Evolutionary conservation across 1,140 invertebrate genomes (phyloP), one percentile per base, ranked within the genome.

Genomic region (Megathymus violae): DNA sequence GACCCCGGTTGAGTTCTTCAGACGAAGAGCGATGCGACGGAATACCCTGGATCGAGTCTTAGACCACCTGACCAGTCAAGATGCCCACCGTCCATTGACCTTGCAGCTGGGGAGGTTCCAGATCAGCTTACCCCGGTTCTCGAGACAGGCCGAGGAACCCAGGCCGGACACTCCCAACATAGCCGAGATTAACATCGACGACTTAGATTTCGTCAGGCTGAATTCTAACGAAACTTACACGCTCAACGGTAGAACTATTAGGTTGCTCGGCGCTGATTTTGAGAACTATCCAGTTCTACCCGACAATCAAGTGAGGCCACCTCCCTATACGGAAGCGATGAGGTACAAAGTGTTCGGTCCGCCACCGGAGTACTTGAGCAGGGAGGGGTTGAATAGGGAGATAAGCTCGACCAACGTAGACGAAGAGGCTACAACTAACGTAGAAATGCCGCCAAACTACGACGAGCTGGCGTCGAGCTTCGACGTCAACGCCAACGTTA

Each of bases 251-350:
- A 62, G 88, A 7, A 91, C 88, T 0, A 90, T 91, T 10, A 31
- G 82, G 0, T 56, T 91, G 4, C 74, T 91, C 40, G 88, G 88
- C 7, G 88, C 81, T 0, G 71, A 84, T 40, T 88, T 90, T 41
- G 82, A 90, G 19, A 81, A 87, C 46, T 84, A 85, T 13, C 83
- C 87, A 0, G 74, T 75, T 0, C n/a, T 84, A 27, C 40, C 92
- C 81, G 47, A 92, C 82, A 43, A 44, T 13, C 46, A 63, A n/a
- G 62, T 36, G 0, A 58, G 80, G 3, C 93, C 93, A 0, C 93
- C 93, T 0, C 92, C 93, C 0, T 94, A 94, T 69, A 91, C 85
- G 14, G 92, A 93, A 67, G 88, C 93, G 0, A 85, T 92, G 67
- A 71, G 88, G 5, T 80, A 88, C 40, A 93, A 93, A 56, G 50